phyloP scores from a whole-genome alignment of 2,888 invertebrate species.

The Sphaerophoria taeniata region DNA sequence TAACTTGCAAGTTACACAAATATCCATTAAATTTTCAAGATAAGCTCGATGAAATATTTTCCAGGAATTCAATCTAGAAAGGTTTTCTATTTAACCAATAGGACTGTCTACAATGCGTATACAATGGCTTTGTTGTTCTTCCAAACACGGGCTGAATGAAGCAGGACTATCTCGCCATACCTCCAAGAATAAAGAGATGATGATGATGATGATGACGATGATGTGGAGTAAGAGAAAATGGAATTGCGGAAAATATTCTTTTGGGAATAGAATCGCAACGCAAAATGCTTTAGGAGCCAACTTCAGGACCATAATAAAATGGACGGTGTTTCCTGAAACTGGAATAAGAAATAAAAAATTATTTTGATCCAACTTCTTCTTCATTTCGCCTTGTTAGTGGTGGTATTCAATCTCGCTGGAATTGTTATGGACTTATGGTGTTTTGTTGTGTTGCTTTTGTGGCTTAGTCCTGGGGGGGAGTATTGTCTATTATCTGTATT shows the following conservation, averaged over 20 bases:
- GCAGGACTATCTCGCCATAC: background rate
- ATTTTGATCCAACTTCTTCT: slow-evolving; percentile 9
- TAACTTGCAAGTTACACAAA: background rate
- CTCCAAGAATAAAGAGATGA: slow-evolving; percentile 41
- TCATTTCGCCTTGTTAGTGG: background rate
- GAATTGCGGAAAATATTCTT: slow-evolving; percentile 59
- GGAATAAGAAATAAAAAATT: background rate
- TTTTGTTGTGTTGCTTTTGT: slow-evolving; percentile 21
- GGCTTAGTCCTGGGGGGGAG: slow-evolving; percentile 19
- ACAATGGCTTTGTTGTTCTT: background rate
- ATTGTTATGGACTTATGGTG: slow-evolving; percentile 28
- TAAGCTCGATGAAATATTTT: slow-evolving; percentile 3
- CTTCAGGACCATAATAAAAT: slow-evolving; percentile 47
- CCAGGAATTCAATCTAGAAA: background rate
- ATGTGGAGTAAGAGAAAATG: slow-evolving; percentile 54
- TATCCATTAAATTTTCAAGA: background rate
- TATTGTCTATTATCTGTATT: slow-evolving; percentile 43
- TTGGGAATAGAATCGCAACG: slow-evolving; percentile 19
- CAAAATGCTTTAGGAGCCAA: slow-evolving; percentile 20
- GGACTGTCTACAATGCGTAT: background rate
- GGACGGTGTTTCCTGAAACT: slow-evolving; percentile 56
- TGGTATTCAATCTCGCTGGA: background rate
- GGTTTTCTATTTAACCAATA: background rate
- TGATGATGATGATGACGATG: slow-evolving; percentile 44
- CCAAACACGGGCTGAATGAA: background rate